Percentiles rank a stretch among this genome's conserved stretches.
phyloP scores from a whole-genome alignment of 2,888 invertebrate species.

The Sphinx pinastri region DNA sequence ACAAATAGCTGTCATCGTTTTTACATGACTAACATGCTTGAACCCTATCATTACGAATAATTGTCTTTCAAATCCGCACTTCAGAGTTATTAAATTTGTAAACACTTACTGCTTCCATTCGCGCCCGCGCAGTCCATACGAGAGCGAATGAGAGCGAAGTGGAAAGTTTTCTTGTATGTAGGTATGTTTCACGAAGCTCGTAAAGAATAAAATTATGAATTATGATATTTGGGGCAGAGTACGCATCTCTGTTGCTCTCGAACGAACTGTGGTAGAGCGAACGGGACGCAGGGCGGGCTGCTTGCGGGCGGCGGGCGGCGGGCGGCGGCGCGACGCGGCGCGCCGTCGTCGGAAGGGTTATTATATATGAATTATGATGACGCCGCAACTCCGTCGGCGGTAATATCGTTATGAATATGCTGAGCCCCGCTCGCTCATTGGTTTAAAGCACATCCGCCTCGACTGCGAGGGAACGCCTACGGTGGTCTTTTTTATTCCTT shows the following conservation, averaged over 20 bases:
- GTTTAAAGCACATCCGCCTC: constrained; percentile 80
- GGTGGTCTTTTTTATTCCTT: constrained; percentile 79
- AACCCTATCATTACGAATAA: constrained; percentile 50
- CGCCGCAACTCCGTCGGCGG: constrained; percentile 78
- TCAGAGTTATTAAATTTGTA: constrained; percentile 42
- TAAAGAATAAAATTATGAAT: constrained; percentile 81
- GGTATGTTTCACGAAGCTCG: constrained; percentile 53
- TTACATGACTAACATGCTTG: constrained; percentile 65
- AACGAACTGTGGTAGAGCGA: constrained; percentile 53
- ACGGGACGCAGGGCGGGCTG: constrained; percentile 74
- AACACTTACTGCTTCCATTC: constrained; percentile 38
- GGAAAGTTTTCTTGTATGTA: constrained; percentile 59
- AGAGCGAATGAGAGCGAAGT: constrained; percentile 55
- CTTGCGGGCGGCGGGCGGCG: constrained; percentile 62
- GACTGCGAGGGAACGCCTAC: constrained; percentile 79
- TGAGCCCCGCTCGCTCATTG: constrained; percentile 78
- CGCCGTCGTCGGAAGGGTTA: constrained; percentile 80
- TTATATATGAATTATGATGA: constrained; percentile 85
- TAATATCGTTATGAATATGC: constrained; percentile 85
- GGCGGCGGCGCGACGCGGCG: constrained; percentile 66
- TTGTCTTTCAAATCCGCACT: constrained; percentile 53
- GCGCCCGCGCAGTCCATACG: constrained; percentile 23
- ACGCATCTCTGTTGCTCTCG: constrained; percentile 69
- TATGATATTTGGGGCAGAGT: constrained; percentile 73
- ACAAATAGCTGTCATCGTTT: constrained; percentile 81